phyloP scores from a whole-genome alignment of 2,888 invertebrate species.

The Blastobasis lacticolella region DNA sequence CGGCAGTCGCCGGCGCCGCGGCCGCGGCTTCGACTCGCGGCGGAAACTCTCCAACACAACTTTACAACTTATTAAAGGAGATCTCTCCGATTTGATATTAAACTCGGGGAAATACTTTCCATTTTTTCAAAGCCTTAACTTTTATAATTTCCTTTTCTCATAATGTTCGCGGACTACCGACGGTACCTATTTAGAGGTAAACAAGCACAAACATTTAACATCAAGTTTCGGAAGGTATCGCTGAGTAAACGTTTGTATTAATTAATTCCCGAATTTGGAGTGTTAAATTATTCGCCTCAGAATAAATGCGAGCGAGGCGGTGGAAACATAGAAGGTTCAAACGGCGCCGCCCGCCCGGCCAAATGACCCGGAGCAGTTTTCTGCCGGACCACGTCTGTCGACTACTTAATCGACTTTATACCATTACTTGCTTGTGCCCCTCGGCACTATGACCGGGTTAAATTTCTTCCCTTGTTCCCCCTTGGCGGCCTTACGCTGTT shows the following conservation, averaged over 20 bases:
- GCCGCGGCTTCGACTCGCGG: slow-evolving; percentile 49
- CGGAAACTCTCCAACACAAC: slow-evolving; percentile 53
- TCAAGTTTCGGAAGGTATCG: too few relatives aligned
- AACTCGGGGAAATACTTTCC: slow-evolving; percentile 40
- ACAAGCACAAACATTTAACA: background rate
- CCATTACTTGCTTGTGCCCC: slow-evolving; percentile 12
- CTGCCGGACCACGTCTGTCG: slow-evolving; percentile 19
- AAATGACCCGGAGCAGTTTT: slow-evolving; percentile 20
- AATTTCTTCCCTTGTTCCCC: slow-evolving; percentile 1
- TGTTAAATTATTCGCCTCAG: background rate
- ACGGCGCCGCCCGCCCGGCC: slow-evolving; percentile 1
- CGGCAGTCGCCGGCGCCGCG: slow-evolving; percentile 43
- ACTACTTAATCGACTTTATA: slow-evolving; percentile 22
- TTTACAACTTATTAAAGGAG: slow-evolving; percentile 65
- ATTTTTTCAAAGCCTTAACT: slow-evolving; percentile 31
- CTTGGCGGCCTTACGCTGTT: too few relatives aligned
- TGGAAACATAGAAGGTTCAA: slow-evolving; percentile 3
- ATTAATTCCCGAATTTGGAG: too few relatives aligned
- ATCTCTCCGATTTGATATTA: slow-evolving; percentile 53
- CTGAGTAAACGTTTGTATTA: too few relatives aligned
- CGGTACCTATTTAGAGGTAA: background rate
- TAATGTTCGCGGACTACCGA: slow-evolving; percentile 2
- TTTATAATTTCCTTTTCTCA: slow-evolving; percentile 21
- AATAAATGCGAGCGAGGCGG: background rate
- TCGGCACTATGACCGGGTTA: slow-evolving; percentile 4